Percentiles rank a stretch among this genome's conserved stretches.
Evolutionary conservation across 37 sponge, comb jelly and placozoan genomes (phyloP).

Genomic region (Hormiphora californensis): DNA sequence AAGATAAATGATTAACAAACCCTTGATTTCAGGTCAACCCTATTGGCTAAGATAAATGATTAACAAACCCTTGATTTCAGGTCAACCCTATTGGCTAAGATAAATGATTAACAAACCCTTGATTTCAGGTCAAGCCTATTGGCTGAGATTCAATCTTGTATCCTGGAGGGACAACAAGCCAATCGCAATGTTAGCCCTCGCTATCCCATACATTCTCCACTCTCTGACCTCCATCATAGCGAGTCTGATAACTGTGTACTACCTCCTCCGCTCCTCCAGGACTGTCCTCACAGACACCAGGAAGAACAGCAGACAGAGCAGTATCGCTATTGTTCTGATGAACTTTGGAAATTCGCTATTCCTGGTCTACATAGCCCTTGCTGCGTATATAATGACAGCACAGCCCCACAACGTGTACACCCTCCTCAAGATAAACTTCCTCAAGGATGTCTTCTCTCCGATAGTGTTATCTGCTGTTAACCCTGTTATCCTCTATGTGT

Average conservation of each 20-base stretch:
- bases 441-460: constrained; percentile 34
- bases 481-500: constrained; percentile 19
- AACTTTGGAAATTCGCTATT: constrained; percentile 25
- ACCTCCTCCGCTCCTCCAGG: not conserved
- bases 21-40: too few relatives aligned
- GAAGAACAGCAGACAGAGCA: constrained; percentile 9
- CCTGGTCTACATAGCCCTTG: not conserved
- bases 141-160: not conserved
- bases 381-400: not conserved
- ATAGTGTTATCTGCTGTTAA: constrained; percentile 2
- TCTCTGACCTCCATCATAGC: constrained; percentile 6
- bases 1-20: too few relatives aligned
- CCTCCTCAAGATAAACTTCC: constrained; percentile 41
- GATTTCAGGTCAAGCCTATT: too few relatives aligned
- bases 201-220: constrained; percentile 18
- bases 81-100: too few relatives aligned
- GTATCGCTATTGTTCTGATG: constrained; percentile 43
- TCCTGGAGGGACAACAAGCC: not conserved
- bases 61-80: too few relatives aligned
- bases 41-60: too few relatives aligned
- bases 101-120: too few relatives aligned
- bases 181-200: not conserved
- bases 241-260: not conserved
- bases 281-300: not conserved
- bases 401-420: not conserved